Evolutionary conservation across 2,888 invertebrate genomes (phyloP), one percentile per base, ranked within the genome.

Genomic region (Frankliniella intonsa): DNA sequence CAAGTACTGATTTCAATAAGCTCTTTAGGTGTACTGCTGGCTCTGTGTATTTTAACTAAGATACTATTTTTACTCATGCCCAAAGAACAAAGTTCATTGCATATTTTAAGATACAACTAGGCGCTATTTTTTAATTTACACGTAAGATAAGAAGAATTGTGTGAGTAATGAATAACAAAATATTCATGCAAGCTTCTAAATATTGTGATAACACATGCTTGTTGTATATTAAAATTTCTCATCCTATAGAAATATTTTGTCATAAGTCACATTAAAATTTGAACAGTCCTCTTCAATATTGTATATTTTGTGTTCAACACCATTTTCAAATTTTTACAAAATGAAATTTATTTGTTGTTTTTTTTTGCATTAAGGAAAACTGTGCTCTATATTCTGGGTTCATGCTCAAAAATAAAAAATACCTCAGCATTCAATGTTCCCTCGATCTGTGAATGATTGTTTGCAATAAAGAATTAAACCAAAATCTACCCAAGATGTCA

Each of bases 131-230:
- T 76, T 22, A 25, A 12, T 76, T 76, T 76, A 76, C 22, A 22
- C 1, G 1, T 76, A 76, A 25, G 69, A 22, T 76, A 3, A 22
- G 69, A 76, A 76, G 69, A 76, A 76, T 76, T 76, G 22, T 55
- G 55, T 55, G 19, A 19, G 14, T 76, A 25, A 76, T 76, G 22
- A 9, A 76, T 76, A 76, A 76, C 69, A 76, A 62, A 11, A 17
- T 14, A 38, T 11, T 55, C 55, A 55, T 55, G 22, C 69, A 76
- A 76, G 25, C 25, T 76, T 22, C 69, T 76, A 76, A 76, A 76
- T 76, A 76, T 25, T 76, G 69, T 76, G 69, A 76, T 76, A 76
- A 76, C 69, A 76, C 69, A 25, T 76, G 69, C 69, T 76, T 76
- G 69, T 76, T 76, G 69, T 22, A 76, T 10, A 25, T 12, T 76